Base-by-base conservation (phyloP, 1,140 invertebrate species). In the Glossosoma conforme region DNA sequence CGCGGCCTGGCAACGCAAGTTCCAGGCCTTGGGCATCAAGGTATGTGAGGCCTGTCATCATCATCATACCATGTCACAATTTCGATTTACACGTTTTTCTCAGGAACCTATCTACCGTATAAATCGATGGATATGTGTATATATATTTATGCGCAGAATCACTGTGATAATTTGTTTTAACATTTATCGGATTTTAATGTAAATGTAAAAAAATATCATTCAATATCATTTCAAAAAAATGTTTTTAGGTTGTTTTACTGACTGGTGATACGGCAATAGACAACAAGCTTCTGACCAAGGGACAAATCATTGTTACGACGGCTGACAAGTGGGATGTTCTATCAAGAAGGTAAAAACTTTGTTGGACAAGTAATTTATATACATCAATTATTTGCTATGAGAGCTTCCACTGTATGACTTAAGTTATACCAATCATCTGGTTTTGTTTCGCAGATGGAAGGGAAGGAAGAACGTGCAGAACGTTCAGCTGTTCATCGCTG, bases 311-410 rank as follows among this genome's bases (percentile, higher is more conserved):
- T 5, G 87, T 99, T 43, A 90, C 91, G 11, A 98, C 95, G 0
- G 94, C 96, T 2, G 96, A 99, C 60, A 96, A 97, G 62, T 99
- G 97, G 97, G 97, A 99, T 70, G 91, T 99, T 6, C 70, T 99
- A 0, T 99, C 97, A 0, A 77, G 97, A 52, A 78, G 72, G 72
- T 74, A 21, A 44, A 57, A 52, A 8, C 6, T 28, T 8, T 28
- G 6, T 28, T 28, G 25, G 6, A 8, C 6, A 8, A 28, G 6
- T 6, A 8, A 8, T 8, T 28, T n/a, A n/a, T n/a, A n/a, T n/a
- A n/a, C n/a, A n/a, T 28, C 6, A 28, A 28, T 8, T 28, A 28
- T 28, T 28, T 28, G 6, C 6, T 8, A 28, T n/a, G 6, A 8
- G n/a, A 28, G 6, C n/a, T 8, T 28, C 6, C 6, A 28, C n/a